Conservation (phyloP, 2,797 vertebrate genomes). For the Labroides dimidiatus region DNA sequence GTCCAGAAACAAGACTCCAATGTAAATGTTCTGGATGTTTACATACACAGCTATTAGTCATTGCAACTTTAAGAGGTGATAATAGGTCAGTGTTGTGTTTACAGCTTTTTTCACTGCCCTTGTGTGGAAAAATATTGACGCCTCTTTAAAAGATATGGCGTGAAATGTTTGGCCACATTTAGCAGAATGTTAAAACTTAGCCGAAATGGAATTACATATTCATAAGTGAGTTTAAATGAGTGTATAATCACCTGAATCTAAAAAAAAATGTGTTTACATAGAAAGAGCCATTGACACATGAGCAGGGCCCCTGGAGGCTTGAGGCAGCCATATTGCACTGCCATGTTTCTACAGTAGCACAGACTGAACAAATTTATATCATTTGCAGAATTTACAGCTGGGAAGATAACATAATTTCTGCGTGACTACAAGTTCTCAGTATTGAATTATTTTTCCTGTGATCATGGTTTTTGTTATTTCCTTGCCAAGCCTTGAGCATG, state of each 20-base stretch:
- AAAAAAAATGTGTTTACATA: too few relatives aligned
- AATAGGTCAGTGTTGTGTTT: background rate
- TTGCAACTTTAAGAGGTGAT: background rate
- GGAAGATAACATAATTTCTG: background rate
- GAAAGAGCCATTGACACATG: too few relatives aligned
- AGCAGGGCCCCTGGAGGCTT: too few relatives aligned
- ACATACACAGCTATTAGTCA: background rate
- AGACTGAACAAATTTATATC: too few relatives aligned
- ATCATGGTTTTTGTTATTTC: constrained; percentile 30
- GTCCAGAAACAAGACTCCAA: constrained; percentile 2
- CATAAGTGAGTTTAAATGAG: too few relatives aligned
- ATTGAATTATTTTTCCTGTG: constrained; percentile 28
- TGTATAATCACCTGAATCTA: too few relatives aligned
- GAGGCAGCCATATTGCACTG: too few relatives aligned
- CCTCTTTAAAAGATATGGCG: background rate
- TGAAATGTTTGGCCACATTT: too few relatives aligned
- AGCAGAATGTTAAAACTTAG: too few relatives aligned
- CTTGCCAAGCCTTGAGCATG: constrained; percentile 32
- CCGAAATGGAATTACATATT: too few relatives aligned
- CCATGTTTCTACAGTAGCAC: too few relatives aligned
- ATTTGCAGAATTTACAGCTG: too few relatives aligned
- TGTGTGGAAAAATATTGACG: background rate
- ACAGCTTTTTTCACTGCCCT: background rate
- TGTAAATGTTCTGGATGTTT: background rate
- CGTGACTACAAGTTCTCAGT: constrained; percentile 6